phyloP scores from a whole-genome alignment of 2,113 vertebrate genomes.

The Lasiurus cinereus region DNA sequence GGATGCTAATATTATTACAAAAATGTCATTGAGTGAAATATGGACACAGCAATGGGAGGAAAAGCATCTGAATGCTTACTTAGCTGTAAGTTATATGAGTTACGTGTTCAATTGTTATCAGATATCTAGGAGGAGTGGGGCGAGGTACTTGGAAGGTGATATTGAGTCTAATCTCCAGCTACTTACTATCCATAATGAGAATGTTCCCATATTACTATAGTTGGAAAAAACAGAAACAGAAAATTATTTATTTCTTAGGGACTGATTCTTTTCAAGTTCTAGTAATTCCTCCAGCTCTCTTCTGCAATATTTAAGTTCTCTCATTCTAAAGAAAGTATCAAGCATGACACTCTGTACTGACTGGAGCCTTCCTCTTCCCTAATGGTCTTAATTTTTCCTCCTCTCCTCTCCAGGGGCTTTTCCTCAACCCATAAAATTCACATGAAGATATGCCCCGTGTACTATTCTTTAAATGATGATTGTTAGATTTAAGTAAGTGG shows the following conservation, averaged over 20 bases:
- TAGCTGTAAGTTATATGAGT: not conserved
- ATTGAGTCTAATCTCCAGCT: not conserved
- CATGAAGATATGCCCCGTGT: not conserved
- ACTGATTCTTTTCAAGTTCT: not conserved
- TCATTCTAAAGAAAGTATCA: not conserved
- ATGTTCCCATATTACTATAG: not conserved
- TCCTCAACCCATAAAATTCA: not conserved
- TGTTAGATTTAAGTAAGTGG: not conserved
- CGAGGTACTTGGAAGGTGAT: not conserved
- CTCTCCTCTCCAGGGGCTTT: not conserved
- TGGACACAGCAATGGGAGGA: not conserved
- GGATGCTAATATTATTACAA: not conserved
- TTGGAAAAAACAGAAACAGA: not conserved
- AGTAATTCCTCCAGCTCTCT: not conserved
- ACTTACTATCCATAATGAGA: not conserved
- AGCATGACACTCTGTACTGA: not conserved
- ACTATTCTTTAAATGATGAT: not conserved
- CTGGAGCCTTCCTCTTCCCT: not conserved
- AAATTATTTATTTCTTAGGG: not conserved
- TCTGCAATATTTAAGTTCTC: not conserved
- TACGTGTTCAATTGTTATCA: not conserved
- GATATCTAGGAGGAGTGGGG: not conserved
- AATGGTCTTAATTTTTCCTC: not conserved
- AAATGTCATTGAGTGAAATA: not conserved
- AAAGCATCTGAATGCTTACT: not conserved